Percentiles rank a stretch among this genome's conserved stretches.
Evolutionary conservation across 2,797 vertebrate genomes (phyloP).

Genomic region (Rousettus madagascariensis): DNA sequence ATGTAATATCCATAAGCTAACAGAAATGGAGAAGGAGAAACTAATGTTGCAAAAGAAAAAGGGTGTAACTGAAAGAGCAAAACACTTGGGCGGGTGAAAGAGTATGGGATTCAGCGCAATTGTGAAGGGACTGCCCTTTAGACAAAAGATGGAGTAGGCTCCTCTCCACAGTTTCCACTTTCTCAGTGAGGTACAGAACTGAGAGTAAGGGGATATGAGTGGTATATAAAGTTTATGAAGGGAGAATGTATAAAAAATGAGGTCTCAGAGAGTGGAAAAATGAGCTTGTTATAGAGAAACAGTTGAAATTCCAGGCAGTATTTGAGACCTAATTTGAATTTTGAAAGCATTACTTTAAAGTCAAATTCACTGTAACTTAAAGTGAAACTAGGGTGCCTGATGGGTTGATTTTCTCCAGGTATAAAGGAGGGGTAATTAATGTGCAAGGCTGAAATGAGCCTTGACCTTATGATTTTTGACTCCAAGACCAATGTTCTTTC

Average conservation of each 20-base stretch:
- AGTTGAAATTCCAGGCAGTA: slow-evolving; percentile 33
- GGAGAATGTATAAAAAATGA: slow-evolving; percentile 10
- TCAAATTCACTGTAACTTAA: slow-evolving; percentile 45
- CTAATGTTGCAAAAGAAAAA: neutral
- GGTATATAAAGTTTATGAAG: neutral
- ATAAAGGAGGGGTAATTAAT: neutral
- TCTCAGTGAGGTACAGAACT: neutral
- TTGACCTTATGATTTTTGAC: neutral
- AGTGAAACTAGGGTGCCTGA: neutral
- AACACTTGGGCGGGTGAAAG: neutral
- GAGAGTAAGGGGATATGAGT: neutral
- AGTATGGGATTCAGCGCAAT: neutral
- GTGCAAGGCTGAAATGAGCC: neutral
- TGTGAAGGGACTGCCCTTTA: neutral
- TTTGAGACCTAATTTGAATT: neutral
- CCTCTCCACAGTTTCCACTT: neutral
- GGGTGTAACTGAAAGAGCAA: neutral
- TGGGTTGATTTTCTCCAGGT: neutral
- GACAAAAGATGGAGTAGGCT: neutral
- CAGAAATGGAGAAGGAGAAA: slow-evolving; percentile 1
- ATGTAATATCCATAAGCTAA: neutral
- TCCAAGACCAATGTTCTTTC: neutral
- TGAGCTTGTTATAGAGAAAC: neutral
- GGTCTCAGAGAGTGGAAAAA: neutral
- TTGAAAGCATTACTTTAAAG: slow-evolving; percentile 18